These are phyloP conservation scores for Micrasema minimum DNA, from an alignment of 1,140 invertebrate species.

Conservation along the genomic window DNA sequence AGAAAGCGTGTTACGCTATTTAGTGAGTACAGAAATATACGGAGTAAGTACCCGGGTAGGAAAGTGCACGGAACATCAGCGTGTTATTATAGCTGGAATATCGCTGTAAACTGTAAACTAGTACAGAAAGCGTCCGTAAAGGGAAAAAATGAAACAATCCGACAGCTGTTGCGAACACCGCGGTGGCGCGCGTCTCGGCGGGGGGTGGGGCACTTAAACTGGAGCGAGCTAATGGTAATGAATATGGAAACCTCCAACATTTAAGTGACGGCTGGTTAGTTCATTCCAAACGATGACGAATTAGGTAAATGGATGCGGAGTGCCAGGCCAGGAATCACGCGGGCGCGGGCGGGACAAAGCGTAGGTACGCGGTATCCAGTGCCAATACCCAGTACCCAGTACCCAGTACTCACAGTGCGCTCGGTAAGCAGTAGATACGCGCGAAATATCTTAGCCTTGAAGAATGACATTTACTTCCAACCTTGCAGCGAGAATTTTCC, in stretches of 20 bases:
- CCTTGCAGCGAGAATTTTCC: constrained; percentile 28
- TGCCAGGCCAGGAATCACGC: not conserved
- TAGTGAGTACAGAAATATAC: not conserved
- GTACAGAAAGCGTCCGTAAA: constrained; percentile 4
- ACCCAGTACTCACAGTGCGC: not conserved
- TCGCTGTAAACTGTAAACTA: not conserved
- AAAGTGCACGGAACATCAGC: not conserved
- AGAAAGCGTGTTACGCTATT: constrained; percentile 3
- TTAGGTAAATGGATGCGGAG: constrained; percentile 9
- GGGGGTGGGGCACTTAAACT: constrained; percentile 18
- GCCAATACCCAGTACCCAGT: too few species aligned
- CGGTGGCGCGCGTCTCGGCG: constrained; percentile 9
- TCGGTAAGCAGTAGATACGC: not conserved
- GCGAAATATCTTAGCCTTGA: constrained; percentile 17
- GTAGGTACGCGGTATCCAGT: not conserved
- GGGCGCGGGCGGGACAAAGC: not conserved
- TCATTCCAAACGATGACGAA: constrained; percentile 25
- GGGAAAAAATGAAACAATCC: constrained; percentile 13
- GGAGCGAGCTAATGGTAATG: constrained; percentile 29
- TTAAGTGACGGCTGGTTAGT: constrained; percentile 5
- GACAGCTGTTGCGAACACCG: constrained; percentile 22
- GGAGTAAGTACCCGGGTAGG: not conserved
- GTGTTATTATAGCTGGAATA: not conserved
- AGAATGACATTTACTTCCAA: constrained; percentile 29
- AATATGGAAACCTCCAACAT: constrained; percentile 24